Evolutionary conservation across 2,113 vertebrate genomes (phyloP), one percentile per base, ranked within the genome.

Genomic region (Montifringilla adamsi): DNA sequence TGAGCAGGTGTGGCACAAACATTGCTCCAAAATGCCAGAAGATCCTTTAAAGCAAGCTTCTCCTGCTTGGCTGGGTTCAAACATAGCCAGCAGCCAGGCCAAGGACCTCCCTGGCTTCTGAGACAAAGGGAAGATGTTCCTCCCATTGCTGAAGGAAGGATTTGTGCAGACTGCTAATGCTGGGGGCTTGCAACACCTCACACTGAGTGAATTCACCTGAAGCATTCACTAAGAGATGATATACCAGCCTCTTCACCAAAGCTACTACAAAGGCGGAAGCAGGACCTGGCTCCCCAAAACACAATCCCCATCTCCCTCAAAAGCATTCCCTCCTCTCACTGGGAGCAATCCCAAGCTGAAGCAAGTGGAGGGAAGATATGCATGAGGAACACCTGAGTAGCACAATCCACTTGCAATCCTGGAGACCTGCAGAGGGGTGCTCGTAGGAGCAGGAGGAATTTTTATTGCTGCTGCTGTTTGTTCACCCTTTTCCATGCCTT

Each of bases 391-490:
- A 75, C 10, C 0, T 11, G 18, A 56, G 15, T 5, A 66, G 9
- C 2, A 12, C 0, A 0, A 66, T 50, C 35, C 44, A 22, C 22
- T 23, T 5, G 2, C 0, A 0, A 27, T n/a, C 43, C 70, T 49
- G 47, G 35, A 78, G 56, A 74, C 15, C 44, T 56, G 46, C 53
- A 58, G 44, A 76, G n/a, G 5, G 44, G 26, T 15, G 7, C 10
- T 7, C 2, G 4, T 23, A 84, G 41, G 24, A 78, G 24, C 41
- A 82, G 44, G 10, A 85, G 1, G 17, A 22, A 14, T 3, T 91
- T 62, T 89, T 43, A 53, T 15, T 4, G 3, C 74, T 76, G 70
- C 58, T 2, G 7, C 66, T 66, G 49, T 46, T 73, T 28, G n/a
- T 15, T 91, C 53, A 79, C 28, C 33, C 27, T 9, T 77, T 58